phyloP scores from a whole-genome alignment of 2,113 vertebrate genomes.

The Elachura formosa region DNA sequence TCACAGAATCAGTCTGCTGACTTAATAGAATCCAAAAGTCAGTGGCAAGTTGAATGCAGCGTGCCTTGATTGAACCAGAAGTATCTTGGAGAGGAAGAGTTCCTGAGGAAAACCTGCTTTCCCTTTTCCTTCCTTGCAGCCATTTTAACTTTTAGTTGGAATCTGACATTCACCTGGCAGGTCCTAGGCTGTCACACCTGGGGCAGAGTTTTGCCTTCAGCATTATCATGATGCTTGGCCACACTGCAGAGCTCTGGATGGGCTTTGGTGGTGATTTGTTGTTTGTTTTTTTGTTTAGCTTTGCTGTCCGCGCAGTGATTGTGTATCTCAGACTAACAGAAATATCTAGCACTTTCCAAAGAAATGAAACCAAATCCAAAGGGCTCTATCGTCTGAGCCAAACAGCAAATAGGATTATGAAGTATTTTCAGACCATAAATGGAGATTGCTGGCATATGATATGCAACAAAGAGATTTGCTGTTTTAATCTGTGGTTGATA shows the following conservation, averaged over 20 bases:
- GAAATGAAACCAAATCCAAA: neutral
- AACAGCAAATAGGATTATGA: neutral
- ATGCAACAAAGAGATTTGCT: neutral
- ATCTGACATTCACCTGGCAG: neutral
- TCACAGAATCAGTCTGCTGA: constrained; percentile 67
- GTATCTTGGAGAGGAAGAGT: neutral
- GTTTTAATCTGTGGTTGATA: neutral
- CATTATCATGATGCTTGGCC: fast-evolving
- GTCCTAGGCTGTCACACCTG: neutral
- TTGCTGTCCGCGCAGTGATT: neutral
- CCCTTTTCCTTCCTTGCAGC: neutral
- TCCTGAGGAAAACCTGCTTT: neutral
- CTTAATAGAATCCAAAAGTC: constrained; percentile 79
- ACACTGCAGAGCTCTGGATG: neutral
- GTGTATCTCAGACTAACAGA: neutral
- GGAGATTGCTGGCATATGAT: neutral
- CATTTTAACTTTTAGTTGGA: neutral
- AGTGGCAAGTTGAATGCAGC: neutral
- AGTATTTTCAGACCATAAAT: neutral
- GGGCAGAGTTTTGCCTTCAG: neutral
- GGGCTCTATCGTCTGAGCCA: neutral
- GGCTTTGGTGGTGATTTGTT: neutral
- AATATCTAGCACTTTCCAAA: neutral
- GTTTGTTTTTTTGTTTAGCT: neutral
- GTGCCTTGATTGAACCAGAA: neutral